Evolutionary conservation across 92 coral and sea anemone genomes (phyloP).

Genomic region (Phenganax stokvisi): DNA sequence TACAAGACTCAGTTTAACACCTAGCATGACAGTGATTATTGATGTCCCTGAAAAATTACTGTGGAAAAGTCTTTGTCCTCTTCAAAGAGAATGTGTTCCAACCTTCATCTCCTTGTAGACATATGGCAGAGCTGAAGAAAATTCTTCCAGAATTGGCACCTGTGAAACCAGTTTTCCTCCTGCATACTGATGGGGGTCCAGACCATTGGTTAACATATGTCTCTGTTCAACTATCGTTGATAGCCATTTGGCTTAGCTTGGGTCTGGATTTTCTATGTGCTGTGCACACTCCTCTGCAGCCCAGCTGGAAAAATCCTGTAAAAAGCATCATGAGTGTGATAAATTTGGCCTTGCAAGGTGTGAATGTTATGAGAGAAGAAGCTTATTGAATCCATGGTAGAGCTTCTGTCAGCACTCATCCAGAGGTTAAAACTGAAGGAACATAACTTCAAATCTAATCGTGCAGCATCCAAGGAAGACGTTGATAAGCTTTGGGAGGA

Average conservation of each 20-base stretch:
- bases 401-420: slow-evolving; percentile 29
- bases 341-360: slow-evolving; percentile 31
- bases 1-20: slow-evolving; percentile 46
- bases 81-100: slow-evolving; percentile 44
- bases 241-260: slow-evolving; percentile 16
- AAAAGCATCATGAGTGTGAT: slow-evolving; percentile 35
- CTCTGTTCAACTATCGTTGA: slow-evolving; percentile 24
- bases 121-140: slow-evolving; percentile 47
- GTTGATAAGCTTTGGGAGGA: slow-evolving; percentile 32
- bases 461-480: slow-evolving; percentile 39
- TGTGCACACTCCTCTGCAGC: slow-evolving; percentile 33
- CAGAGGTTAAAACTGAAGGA: slow-evolving; percentile 35
- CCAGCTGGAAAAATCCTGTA: slow-evolving; percentile 31
- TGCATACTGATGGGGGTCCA: slow-evolving; percentile 44
- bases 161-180: slow-evolving; percentile 30
- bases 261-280: slow-evolving; percentile 35
- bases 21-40: slow-evolving; percentile 43
- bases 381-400: slow-evolving; percentile 7
- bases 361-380: slow-evolving; percentile 14
- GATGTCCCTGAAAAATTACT: slow-evolving; percentile 47
- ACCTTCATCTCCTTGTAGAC: slow-evolving; percentile 43
- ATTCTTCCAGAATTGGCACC: slow-evolving; percentile 27
- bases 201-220: slow-evolving; percentile 34
- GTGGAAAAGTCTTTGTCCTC: slow-evolving; percentile 43
- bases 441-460: slow-evolving; percentile 26